phyloP scores from a whole-genome alignment of 1,140 invertebrate genomes.

The Papilio aristodemus region DNA sequence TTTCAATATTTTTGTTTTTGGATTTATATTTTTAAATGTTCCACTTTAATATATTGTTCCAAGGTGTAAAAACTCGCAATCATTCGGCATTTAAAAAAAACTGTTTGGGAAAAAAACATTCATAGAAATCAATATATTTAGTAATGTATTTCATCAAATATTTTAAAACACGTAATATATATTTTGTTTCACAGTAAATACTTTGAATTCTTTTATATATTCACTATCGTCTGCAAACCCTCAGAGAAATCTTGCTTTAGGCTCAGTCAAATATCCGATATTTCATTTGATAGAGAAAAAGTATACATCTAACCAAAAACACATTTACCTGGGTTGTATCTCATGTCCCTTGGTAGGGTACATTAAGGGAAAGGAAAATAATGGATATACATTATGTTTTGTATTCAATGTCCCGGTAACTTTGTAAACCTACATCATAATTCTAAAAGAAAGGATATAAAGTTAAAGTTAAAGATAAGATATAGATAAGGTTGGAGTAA shows the following conservation, averaged over 20 bases:
- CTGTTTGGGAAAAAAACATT: too few relatives aligned
- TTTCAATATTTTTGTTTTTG: too few relatives aligned
- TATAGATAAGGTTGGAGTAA: too few relatives aligned
- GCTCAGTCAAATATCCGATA: constrained; percentile 27
- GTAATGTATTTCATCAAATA: neutral
- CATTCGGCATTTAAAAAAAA: too few relatives aligned
- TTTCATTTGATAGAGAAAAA: constrained; percentile 14
- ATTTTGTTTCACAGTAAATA: neutral
- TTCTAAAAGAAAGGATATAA: too few relatives aligned
- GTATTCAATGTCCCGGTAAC: neutral
- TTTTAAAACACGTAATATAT: neutral
- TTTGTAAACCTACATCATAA: too few relatives aligned
- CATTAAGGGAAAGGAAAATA: constrained; percentile 14
- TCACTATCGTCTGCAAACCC: neutral
- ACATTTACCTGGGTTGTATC: constrained; percentile 13
- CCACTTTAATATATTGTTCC: too few relatives aligned
- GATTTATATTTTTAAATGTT: too few relatives aligned
- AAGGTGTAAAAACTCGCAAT: too few relatives aligned
- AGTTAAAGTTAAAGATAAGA: too few relatives aligned
- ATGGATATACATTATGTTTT: neutral
- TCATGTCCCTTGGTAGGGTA: constrained; percentile 6
- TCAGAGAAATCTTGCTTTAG: constrained; percentile 21
- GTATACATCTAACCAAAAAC: constrained; percentile 20
- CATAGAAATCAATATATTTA: too few relatives aligned
- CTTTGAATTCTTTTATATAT: neutral